Evolutionary conservation across 2,797 vertebrate genomes (phyloP).

Genomic region (Ctenopoma multispine): DNA sequence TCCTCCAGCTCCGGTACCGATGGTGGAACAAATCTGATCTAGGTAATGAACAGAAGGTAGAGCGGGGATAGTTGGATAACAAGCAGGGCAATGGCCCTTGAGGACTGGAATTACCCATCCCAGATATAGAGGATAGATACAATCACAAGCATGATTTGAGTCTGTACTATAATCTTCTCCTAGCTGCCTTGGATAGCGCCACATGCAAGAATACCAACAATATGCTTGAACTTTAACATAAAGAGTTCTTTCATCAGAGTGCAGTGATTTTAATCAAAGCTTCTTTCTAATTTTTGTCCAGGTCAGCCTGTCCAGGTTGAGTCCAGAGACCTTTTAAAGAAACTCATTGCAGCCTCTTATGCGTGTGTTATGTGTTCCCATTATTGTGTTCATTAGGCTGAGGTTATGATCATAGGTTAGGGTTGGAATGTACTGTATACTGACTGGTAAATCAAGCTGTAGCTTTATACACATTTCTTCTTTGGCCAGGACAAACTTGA

Average conservation of each 20-base stretch:
- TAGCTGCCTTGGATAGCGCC: constrained; percentile 2
- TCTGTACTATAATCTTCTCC: not conserved
- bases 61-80: too few relatives aligned
- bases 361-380: not conserved
- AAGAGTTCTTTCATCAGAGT: too few relatives aligned
- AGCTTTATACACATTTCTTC: not conserved
- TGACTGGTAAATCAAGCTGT: not conserved
- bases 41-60: too few relatives aligned
- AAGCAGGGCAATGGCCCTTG: too few relatives aligned
- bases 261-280: not conserved
- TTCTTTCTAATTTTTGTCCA: not conserved
- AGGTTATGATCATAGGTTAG: constrained; percentile 1
- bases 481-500: not conserved
- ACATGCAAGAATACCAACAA: constrained; percentile 11
- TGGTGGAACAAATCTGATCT: too few relatives aligned
- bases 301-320: not conserved
- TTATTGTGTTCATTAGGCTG: constrained; percentile 15
- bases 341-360: constrained; percentile 21
- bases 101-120: not conserved
- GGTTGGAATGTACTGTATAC: not conserved
- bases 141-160: constrained; percentile 5
- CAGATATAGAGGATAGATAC: not conserved
- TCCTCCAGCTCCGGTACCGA: constrained; percentile 6
- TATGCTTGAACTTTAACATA: constrained; percentile 1
- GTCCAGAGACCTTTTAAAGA: constrained; percentile 1